Evolutionary conservation across 2,113 vertebrate genomes (phyloP).

Genomic region (Zapornia atra): DNA sequence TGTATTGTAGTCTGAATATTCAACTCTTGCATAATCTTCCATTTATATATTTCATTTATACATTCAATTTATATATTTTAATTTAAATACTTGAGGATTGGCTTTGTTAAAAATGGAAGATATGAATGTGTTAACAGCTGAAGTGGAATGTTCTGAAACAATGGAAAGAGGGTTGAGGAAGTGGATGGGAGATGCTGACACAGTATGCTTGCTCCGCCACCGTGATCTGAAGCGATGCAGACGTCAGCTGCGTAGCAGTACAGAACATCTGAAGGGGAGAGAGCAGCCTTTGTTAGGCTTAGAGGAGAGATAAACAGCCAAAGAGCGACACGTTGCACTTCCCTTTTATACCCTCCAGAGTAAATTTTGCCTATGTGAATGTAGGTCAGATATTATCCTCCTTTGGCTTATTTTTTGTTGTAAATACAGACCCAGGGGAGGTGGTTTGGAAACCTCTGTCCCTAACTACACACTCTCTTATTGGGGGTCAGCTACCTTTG

Average conservation of each 20-base stretch:
- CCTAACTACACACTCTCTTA: accelerated
- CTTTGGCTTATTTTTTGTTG: neutral
- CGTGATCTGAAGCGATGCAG: neutral
- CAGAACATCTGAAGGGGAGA: neutral
- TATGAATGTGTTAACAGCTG: neutral
- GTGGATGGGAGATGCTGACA: neutral
- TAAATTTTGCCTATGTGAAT: neutral
- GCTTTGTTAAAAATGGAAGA: neutral
- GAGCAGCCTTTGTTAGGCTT: neutral
- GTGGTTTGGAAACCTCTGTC: neutral
- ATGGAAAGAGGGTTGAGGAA: neutral
- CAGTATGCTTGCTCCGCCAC: neutral
- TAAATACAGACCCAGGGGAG: neutral
- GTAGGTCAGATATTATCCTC: neutral
- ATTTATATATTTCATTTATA: no score
- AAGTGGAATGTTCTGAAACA: neutral
- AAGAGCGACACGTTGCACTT: neutral
- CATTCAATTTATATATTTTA: neutral
- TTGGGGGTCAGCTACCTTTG: neutral
- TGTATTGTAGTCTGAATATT: neutral
- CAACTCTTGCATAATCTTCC: neutral
- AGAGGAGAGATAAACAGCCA: neutral
- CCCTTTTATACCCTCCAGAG: neutral
- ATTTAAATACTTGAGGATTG: neutral
- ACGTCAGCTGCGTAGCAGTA: accelerated